Evolutionary conservation across 1,140 invertebrate species (phyloP).

Genomic region (Arctopsyche grandis): DNA sequence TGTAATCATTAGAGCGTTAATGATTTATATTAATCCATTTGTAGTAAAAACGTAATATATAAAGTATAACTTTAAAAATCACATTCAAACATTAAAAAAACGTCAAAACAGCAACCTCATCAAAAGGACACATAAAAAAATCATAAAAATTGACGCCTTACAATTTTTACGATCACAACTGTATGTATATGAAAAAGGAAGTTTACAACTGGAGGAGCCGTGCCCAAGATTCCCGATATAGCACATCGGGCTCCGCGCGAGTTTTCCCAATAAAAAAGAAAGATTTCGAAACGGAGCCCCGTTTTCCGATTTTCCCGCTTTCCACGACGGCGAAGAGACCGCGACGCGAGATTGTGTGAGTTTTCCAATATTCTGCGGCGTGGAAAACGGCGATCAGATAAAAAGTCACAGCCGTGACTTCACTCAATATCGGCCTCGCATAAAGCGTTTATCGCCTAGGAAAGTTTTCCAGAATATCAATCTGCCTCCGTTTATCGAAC

Average conservation of each 20-base stretch:
- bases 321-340: neutral
- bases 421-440: constrained; percentile 17
- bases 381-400: constrained; percentile 24
- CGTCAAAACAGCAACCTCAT: too few species aligned
- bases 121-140: too few species aligned
- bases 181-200: neutral
- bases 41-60: too few species aligned
- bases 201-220: neutral
- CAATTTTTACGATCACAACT: neutral
- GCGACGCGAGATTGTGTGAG: neutral
- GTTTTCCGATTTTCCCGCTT: neutral
- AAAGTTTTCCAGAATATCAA: constrained; percentile 32
- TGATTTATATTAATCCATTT: too few species aligned
- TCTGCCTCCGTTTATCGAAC: constrained; percentile 9
- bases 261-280: constrained; percentile 8
- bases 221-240: constrained; percentile 10
- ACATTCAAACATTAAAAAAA: too few species aligned
- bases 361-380: constrained; percentile 21
- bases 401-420: constrained; percentile 5
- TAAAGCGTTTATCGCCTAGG: constrained; percentile 28
- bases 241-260: neutral
- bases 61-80: too few species aligned
- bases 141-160: too few species aligned
- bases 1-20: too few species aligned
- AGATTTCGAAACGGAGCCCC: neutral